Conservation (phyloP, 2,113 vertebrate species). For the Apteryx mantelli region DNA sequence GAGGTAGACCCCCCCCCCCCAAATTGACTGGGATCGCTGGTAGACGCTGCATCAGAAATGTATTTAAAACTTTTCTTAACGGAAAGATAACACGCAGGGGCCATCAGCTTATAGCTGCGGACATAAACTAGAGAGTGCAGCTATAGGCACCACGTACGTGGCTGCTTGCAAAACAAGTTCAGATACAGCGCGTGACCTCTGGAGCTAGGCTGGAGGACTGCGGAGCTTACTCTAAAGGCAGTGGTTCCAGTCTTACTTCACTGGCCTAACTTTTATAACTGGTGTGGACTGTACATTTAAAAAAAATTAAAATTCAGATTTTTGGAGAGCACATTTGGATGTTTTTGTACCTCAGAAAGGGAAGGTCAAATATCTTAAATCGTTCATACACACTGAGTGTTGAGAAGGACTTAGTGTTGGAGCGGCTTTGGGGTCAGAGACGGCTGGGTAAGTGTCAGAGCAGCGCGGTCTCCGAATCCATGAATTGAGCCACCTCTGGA, state of each 20-base stretch:
- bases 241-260: background rate
- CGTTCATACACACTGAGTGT: background rate
- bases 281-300: background rate
- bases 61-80: background rate
- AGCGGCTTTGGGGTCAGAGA: background rate
- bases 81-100: background rate
- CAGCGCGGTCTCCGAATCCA: background rate
- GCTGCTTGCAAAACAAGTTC: background rate
- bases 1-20: background rate
- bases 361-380: background rate
- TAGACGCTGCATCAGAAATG: background rate
- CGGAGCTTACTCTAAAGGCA: background rate
- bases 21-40: background rate
- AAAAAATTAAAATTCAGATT: background rate
- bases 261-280: background rate
- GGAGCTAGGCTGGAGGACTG: background rate
- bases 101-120: background rate
- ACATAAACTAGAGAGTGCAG: background rate
- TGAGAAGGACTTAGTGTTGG: background rate
- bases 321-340: background rate
- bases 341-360: background rate
- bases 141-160: background rate
- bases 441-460: background rate
- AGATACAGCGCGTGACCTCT: accelerated
- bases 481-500: background rate